Evolutionary conservation across 2,113 vertebrate species (phyloP).

Genomic region (Leptocoma aspasia): DNA sequence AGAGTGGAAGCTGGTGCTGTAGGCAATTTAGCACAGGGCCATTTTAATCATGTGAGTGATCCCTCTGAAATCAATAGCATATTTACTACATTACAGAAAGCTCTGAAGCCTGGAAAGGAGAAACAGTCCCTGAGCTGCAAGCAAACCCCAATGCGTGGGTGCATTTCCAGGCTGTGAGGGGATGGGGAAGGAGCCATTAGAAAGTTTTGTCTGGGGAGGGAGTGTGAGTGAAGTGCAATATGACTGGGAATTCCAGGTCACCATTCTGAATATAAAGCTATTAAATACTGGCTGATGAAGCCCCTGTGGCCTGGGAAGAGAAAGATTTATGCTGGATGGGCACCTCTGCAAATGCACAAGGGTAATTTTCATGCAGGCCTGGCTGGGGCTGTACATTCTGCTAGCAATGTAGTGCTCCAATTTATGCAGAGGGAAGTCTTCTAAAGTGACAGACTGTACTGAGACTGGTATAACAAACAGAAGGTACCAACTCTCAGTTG

Average conservation of each 20-base stretch:
- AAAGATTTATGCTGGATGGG: neutral
- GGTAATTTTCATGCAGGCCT: neutral
- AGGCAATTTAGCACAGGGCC: neutral
- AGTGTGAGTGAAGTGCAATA: neutral
- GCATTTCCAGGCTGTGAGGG: neutral
- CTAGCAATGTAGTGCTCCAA: neutral
- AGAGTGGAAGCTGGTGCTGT: neutral
- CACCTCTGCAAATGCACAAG: neutral
- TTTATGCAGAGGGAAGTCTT: neutral
- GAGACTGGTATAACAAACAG: neutral
- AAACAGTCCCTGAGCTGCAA: neutral
- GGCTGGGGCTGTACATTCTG: neutral
- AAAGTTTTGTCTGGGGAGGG: neutral
- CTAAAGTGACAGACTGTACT: neutral
- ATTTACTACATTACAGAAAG: neutral
- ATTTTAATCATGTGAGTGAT: neutral
- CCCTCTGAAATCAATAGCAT: neutral
- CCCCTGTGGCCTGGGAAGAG: neutral
- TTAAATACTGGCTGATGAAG: neutral
- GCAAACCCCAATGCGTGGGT: rapidly evolving
- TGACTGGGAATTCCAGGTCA: neutral
- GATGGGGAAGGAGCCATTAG: neutral
- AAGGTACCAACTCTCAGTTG: neutral
- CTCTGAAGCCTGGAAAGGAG: neutral
- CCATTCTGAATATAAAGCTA: neutral